A percentile compares a stretch with the other conserved stretches of the same genome.
Conservation (phyloP, 2,113 vertebrate genomes). For the Psammodynastes pulverulentus region DNA sequence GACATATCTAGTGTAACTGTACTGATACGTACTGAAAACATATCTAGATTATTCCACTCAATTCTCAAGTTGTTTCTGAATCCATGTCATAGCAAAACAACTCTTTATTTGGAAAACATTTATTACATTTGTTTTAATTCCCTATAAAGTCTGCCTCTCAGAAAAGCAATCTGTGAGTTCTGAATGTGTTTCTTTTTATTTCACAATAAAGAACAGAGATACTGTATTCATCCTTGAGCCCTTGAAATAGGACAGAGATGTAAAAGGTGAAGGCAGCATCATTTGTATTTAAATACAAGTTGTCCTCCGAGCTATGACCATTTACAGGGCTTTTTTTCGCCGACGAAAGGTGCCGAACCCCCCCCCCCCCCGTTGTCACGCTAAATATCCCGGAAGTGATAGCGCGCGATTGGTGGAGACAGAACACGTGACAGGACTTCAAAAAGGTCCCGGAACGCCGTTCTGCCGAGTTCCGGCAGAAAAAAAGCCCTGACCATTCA, state of each 20-base stretch:
- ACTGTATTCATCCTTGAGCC: neutral
- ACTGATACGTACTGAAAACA: neutral
- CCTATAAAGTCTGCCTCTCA: neutral
- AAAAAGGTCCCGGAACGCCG: too few relatives aligned
- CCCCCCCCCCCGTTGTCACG: too few relatives aligned
- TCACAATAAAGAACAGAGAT: neutral
- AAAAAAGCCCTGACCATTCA: too few relatives aligned
- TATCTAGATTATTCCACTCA: neutral
- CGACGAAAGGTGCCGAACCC: too few relatives aligned
- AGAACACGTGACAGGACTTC: too few relatives aligned
- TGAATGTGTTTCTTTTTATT: neutral
- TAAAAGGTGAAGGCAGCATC: neutral
- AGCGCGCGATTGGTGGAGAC: too few relatives aligned
- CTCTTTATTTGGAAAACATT: neutral
- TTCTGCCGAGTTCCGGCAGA: too few relatives aligned
- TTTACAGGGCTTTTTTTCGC: too few relatives aligned
- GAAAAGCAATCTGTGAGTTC: neutral
- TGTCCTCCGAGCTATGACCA: neutral
- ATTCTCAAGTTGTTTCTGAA: neutral
- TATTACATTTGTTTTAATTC: neutral
- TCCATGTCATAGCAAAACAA: neutral
- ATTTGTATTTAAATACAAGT: neutral
- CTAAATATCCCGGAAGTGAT: too few relatives aligned
- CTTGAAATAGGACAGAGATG: neutral
- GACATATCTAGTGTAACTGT: too few relatives aligned